Conservation (phyloP, 2,797 vertebrate species). For the Limosa lapponica region DNA sequence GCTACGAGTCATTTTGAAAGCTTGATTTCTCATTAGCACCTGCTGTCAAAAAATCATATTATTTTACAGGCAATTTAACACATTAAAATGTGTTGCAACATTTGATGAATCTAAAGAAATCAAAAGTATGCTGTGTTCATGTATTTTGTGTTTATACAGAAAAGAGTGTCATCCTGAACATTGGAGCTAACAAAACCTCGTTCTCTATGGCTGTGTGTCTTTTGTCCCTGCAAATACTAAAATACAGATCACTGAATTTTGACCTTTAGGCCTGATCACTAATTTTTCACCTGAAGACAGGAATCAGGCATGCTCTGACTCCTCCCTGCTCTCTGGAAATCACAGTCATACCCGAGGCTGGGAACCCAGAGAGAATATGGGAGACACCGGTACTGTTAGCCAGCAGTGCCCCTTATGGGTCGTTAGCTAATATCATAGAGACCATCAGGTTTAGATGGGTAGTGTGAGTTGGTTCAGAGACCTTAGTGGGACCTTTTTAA, state of each 20-base stretch:
- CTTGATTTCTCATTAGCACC: not conserved
- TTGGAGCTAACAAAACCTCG: rapidly evolving
- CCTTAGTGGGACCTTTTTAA: rapidly evolving
- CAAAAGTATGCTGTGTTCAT: not conserved
- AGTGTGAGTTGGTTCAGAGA: rapidly evolving
- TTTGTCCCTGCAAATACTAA: not conserved
- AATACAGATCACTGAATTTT: not conserved
- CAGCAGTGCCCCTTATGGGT: not conserved
- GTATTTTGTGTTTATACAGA: not conserved
- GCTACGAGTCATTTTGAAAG: not conserved
- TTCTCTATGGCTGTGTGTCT: rapidly evolving
- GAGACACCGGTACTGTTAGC: rapidly evolving
- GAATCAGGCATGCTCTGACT: not conserved
- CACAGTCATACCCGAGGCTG: no score
- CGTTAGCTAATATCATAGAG: rapidly evolving
- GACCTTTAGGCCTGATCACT: not conserved
- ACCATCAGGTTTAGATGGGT: rapidly evolving
- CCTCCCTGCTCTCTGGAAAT: not conserved
- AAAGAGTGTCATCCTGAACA: not conserved
- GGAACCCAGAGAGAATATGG: not conserved
- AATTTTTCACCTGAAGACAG: not conserved
- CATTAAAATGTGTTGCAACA: not conserved
- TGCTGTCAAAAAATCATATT: not conserved
- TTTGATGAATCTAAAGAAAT: not conserved
- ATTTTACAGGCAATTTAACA: not conserved